Percentiles rank a stretch among this genome's conserved stretches.
Conservation (phyloP, 2,113 vertebrate species). For the Hiodon tergisus region DNA sequence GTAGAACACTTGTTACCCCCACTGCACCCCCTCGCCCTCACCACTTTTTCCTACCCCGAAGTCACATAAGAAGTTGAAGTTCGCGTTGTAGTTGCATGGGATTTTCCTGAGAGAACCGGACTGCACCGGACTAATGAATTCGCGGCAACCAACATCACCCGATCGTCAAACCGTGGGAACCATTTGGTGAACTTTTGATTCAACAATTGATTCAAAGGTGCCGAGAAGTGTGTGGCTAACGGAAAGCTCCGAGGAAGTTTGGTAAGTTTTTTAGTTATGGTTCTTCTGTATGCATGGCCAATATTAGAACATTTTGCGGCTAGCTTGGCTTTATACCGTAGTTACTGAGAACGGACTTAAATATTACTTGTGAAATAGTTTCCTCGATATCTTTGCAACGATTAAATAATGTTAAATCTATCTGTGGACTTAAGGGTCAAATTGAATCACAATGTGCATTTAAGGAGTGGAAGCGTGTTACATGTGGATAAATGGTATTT, state of each 20-base stretch:
- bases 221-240: not conserved
- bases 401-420: too few species aligned
- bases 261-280: not conserved
- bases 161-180: not conserved
- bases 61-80: constrained; percentile 32
- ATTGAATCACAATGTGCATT: too few species aligned
- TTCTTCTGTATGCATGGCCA: too few species aligned
- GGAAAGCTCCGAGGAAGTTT: not conserved
- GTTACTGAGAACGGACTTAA: too few species aligned
- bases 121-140: constrained; percentile 39
- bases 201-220: not conserved
- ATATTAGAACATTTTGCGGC: too few species aligned
- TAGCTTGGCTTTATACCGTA: too few species aligned
- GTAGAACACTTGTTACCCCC: constrained; percentile 12
- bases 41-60: not conserved
- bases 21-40: not conserved
- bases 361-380: too few species aligned
- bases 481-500: too few species aligned
- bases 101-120: constrained; percentile 49
- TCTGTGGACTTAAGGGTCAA: too few species aligned
- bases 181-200: not conserved
- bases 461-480: too few species aligned
- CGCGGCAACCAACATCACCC: not conserved
- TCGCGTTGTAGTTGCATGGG: constrained; percentile 39
- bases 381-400: too few species aligned